Conservation (phyloP, 2,797 vertebrate genomes). For the Onychomys torridus region DNA sequence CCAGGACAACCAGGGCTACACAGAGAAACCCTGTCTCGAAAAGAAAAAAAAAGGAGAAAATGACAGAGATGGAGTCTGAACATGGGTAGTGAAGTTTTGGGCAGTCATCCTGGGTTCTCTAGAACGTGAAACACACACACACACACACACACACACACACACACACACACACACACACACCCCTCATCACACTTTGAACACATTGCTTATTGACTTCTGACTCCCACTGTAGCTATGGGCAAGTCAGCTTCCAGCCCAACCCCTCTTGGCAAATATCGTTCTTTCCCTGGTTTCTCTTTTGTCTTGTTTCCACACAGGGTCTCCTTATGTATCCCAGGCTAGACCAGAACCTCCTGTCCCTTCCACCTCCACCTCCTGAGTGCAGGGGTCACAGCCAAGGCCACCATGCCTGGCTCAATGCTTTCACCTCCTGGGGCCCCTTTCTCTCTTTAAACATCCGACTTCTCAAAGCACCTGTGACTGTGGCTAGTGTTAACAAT, state of each 20-base stretch:
- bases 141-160: not conserved
- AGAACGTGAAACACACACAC: not conserved
- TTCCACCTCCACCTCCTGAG: not conserved
- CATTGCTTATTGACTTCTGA: not conserved
- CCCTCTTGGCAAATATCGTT: not conserved
- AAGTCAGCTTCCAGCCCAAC: not conserved
- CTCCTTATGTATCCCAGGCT: not conserved
- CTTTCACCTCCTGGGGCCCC: not conserved
- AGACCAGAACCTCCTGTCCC: not conserved
- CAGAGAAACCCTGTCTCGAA: not conserved
- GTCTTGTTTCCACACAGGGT: not conserved
- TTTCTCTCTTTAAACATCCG: not conserved
- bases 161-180: not conserved
- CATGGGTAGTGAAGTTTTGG: not conserved
- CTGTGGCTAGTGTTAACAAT: not conserved
- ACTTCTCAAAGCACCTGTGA: not conserved
- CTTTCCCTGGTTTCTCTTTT: not conserved
- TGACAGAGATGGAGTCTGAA: not conserved
- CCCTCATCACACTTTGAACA: not conserved
- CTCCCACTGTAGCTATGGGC: not conserved
- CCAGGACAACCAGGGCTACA: not conserved
- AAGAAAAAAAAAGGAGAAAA: too few relatives aligned
- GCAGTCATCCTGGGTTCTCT: not conserved
- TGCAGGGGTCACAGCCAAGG: not conserved
- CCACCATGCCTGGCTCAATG: not conserved